These are phyloP conservation scores for Thamnaconus septentrionalis DNA, from an alignment of 2,113 vertebrate species.

Conservation along the genomic window DNA sequence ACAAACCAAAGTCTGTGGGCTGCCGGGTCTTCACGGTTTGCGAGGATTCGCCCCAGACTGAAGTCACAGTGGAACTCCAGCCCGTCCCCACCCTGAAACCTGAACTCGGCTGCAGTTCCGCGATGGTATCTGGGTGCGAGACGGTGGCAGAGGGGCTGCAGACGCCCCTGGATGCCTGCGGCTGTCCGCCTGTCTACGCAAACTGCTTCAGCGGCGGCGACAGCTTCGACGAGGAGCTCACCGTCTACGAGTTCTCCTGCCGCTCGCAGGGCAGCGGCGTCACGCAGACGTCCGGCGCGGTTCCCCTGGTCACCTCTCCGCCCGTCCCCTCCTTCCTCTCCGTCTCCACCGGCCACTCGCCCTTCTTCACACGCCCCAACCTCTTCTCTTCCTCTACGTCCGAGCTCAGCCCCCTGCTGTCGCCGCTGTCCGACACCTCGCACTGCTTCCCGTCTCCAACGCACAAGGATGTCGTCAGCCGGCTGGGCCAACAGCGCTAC, in stretches of 20 bases:
- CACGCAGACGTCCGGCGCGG: constrained; percentile 36
- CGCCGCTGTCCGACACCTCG: constrained; percentile 54
- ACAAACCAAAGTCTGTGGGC: constrained; percentile 27
- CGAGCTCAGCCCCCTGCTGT: constrained; percentile 77
- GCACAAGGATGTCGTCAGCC: constrained; percentile 73
- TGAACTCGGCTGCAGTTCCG: constrained; percentile 59
- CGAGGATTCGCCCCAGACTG: constrained; percentile 51
- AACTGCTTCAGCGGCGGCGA: constrained; percentile 83
- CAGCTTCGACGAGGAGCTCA: constrained; percentile 75
- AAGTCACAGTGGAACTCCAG: constrained; percentile 14
- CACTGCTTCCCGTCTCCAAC: constrained; percentile 51
- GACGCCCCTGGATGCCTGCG: constrained; percentile 77
- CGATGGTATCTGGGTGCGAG: constrained; percentile 64
- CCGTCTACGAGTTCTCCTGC: constrained; percentile 70
- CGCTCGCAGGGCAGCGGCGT: constrained; percentile 39
- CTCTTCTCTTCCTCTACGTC: constrained; percentile 63
- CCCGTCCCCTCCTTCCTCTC: constrained; percentile 63
- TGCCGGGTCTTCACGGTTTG: constrained; percentile 66
- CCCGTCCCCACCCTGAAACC: constrained; percentile 49
- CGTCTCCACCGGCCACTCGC: constrained; percentile 69
- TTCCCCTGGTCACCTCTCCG: constrained; percentile 54
- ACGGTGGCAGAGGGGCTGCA: constrained; percentile 62
- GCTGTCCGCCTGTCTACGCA: constrained; percentile 83
- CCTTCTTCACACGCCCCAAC: constrained; percentile 66
- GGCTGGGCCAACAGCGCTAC: constrained; percentile 72